phyloP scores from a whole-genome alignment of 2,888 invertebrate species.

The Pheosia gnoma region DNA sequence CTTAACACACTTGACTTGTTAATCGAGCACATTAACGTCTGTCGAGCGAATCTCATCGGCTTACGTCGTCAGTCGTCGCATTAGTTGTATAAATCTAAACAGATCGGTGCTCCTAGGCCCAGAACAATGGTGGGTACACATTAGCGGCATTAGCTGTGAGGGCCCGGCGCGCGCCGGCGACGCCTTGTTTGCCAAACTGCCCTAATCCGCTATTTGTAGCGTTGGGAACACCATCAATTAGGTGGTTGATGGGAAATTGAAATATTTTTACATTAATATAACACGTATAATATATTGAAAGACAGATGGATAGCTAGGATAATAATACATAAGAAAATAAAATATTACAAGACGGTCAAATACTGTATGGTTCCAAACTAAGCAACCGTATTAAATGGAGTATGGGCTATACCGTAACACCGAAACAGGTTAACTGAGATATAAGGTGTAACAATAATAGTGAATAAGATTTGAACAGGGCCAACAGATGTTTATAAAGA shows the following conservation, averaged over 20 bases:
- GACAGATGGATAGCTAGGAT: background rate
- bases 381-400: no score
- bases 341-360: no score
- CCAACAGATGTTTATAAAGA: no score
- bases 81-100: constrained; percentile 73
- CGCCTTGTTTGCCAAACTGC: constrained; percentile 85
- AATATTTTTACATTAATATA: background rate
- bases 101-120: constrained; percentile 60
- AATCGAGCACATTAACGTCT: constrained; percentile 45
- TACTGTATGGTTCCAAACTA: no score
- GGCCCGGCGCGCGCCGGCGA: constrained; percentile 73
- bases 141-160: constrained; percentile 79
- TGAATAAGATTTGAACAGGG: no score
- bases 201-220: constrained; percentile 82
- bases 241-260: constrained; percentile 17
- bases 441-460: no score
- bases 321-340: no score
- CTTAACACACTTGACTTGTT: constrained; percentile 31
- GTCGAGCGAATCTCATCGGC: constrained; percentile 65
- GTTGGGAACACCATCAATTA: constrained; percentile 46
- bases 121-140: constrained; percentile 77
- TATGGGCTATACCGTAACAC: no score
- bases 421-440: no score
- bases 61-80: constrained; percentile 65
- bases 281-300: background rate